Conservation (phyloP, 2,888 invertebrate species). For the Heliconius cydno region DNA sequence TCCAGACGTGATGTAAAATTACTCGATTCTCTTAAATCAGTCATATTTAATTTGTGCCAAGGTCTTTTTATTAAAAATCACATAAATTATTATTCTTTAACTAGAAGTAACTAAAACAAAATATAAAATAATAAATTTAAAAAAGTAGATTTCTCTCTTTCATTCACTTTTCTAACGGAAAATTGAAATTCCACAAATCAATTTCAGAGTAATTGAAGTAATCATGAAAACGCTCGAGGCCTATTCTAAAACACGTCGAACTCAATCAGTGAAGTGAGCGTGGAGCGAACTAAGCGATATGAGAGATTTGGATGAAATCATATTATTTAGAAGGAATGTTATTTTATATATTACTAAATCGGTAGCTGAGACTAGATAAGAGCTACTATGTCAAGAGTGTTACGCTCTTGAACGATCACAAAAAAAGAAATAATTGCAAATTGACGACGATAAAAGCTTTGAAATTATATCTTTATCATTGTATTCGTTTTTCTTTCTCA, state of each 20-base stretch:
- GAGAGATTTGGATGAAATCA: neutral
- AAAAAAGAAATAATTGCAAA: neutral
- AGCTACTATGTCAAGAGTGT: neutral
- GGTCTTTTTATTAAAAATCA: neutral
- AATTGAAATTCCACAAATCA: constrained; percentile 33
- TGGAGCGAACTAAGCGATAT: neutral
- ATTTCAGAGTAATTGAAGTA: constrained; percentile 35
- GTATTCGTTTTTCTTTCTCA: neutral
- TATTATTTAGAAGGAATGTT: neutral
- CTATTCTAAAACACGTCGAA: constrained; percentile 19
- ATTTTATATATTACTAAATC: neutral
- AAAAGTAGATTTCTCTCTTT: neutral
- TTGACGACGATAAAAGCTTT: neutral
- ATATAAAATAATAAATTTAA: neutral
- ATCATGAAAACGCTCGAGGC: constrained; percentile 34
- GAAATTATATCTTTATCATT: neutral
- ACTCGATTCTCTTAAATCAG: neutral
- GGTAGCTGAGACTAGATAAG: neutral
- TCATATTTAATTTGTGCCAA: neutral
- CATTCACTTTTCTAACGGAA: neutral
- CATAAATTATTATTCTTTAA: neutral
- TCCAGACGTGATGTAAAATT: neutral
- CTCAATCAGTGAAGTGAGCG: constrained; percentile 16
- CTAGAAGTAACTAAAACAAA: neutral
- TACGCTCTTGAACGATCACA: neutral